Percentiles rank a stretch among this genome's conserved stretches.
Evolutionary conservation across 1,140 invertebrate species (phyloP).

Genomic region (Drosophila jambulina): DNA sequence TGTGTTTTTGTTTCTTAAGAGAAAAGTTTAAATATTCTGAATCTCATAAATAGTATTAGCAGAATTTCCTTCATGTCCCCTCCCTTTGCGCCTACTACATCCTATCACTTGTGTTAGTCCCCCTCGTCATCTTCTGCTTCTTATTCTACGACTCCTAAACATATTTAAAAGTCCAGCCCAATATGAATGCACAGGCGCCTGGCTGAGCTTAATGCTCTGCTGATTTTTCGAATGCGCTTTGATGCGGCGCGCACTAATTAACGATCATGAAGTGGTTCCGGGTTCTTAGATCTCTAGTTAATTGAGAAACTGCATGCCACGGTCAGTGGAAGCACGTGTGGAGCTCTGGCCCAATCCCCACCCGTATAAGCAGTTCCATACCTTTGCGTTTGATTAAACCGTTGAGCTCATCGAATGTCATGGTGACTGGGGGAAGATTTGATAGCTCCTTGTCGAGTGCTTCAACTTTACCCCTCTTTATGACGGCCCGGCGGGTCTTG

Average conservation of each 20-base stretch:
- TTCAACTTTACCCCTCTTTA: slow-evolving; percentile 28
- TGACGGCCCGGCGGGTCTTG: slow-evolving; percentile 2
- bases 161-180: slow-evolving; percentile 18
- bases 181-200: slow-evolving; percentile 26
- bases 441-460: slow-evolving; percentile 19
- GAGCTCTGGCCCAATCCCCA: slow-evolving; percentile 3
- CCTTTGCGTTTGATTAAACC: slow-evolving; percentile 64
- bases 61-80: not conserved
- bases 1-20: not conserved
- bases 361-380: slow-evolving; percentile 19
- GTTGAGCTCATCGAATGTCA: slow-evolving; percentile 68
- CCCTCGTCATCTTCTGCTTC: slow-evolving; percentile 31
- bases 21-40: not conserved
- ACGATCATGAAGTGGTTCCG: slow-evolving; percentile 51
- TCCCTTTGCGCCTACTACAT: too few species aligned
- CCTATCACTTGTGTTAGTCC: not conserved
- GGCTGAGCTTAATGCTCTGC: slow-evolving; percentile 50
- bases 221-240: slow-evolving; percentile 45
- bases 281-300: slow-evolving; percentile 45
- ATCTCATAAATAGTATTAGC: not conserved
- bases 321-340: not conserved
- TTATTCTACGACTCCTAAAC: not conserved
- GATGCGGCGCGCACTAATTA: slow-evolving; percentile 51
- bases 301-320: slow-evolving; percentile 49
- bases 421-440: slow-evolving; percentile 31